These are phyloP conservation scores for Dallia pectoralis DNA, from an alignment of 2,797 vertebrate genomes.

Conservation along the genomic window DNA sequence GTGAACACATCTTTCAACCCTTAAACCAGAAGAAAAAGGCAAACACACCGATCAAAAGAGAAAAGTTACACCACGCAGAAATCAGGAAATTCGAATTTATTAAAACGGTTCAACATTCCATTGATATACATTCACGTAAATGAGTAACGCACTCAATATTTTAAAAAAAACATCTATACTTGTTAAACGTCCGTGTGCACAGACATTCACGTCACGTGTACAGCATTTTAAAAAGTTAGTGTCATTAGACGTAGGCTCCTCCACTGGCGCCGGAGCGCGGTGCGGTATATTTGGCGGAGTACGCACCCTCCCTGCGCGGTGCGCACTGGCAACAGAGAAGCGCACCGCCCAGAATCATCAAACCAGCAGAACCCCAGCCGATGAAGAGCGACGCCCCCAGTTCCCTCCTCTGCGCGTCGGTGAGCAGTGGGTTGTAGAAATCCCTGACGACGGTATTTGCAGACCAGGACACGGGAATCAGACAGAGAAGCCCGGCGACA, in stretches of 20 bases:
- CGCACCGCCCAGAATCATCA: slow-evolving; percentile 68
- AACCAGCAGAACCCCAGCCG: not conserved
- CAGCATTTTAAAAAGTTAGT: no score
- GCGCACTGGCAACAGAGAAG: slow-evolving; percentile 63
- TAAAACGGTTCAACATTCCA: no score
- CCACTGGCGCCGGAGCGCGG: not conserved
- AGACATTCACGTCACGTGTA: no score
- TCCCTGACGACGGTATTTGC: slow-evolving; percentile 77
- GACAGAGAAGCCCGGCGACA: slow-evolving; percentile 59
- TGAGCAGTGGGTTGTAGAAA: slow-evolving; percentile 73
- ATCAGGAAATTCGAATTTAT: no score
- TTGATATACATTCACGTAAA: no score
- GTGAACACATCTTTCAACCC: no score
- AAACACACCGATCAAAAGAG: no score
- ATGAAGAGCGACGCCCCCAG: not conserved
- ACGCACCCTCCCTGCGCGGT: slow-evolving; percentile 12
- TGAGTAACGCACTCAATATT: no score
- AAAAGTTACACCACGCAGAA: no score
- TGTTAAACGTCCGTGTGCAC: no score
- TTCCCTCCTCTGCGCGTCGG: not conserved
- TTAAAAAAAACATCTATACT: no score
- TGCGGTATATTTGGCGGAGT: slow-evolving; percentile 31
- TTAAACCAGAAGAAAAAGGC: no score
- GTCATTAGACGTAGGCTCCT: slow-evolving; percentile 15
- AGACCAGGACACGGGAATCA: slow-evolving; percentile 78